phyloP scores from a whole-genome alignment of 2,113 vertebrate genomes.

The Sitta europaea region DNA sequence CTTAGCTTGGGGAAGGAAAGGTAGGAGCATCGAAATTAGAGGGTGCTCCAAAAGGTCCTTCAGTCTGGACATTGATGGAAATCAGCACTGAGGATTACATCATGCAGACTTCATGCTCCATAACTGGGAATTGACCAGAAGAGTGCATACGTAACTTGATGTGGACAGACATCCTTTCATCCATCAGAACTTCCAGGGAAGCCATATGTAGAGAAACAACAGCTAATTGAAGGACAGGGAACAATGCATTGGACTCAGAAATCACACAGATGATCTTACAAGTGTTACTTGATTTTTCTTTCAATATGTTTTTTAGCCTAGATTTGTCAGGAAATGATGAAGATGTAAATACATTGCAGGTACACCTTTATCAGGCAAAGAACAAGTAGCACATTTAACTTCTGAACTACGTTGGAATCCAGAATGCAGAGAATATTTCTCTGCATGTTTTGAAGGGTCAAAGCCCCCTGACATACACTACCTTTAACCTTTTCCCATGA shows the following conservation, averaged over 20 bases:
- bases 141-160: not conserved
- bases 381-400: not conserved
- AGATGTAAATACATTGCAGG: rapidly evolving
- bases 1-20: not conserved
- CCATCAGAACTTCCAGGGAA: not conserved
- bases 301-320: not conserved
- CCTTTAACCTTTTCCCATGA: too few species aligned
- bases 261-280: not conserved
- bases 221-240: not conserved
- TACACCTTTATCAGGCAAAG: not conserved
- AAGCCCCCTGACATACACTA: too few species aligned
- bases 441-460: too few species aligned
- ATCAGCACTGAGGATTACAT: not conserved
- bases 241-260: not conserved
- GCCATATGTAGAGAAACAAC: not conserved
- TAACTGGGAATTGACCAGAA: not conserved
- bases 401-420: too few species aligned
- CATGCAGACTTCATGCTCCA: not conserved
- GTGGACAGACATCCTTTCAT: not conserved
- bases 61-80: not conserved
- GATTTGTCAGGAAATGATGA: not conserved
- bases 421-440: too few species aligned
- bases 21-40: not conserved
- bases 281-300: not conserved
- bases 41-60: not conserved